Evolutionary conservation across 2,888 invertebrate species (phyloP), one percentile per base, ranked within the genome.

Genomic region (Drosophila barbarae): DNA sequence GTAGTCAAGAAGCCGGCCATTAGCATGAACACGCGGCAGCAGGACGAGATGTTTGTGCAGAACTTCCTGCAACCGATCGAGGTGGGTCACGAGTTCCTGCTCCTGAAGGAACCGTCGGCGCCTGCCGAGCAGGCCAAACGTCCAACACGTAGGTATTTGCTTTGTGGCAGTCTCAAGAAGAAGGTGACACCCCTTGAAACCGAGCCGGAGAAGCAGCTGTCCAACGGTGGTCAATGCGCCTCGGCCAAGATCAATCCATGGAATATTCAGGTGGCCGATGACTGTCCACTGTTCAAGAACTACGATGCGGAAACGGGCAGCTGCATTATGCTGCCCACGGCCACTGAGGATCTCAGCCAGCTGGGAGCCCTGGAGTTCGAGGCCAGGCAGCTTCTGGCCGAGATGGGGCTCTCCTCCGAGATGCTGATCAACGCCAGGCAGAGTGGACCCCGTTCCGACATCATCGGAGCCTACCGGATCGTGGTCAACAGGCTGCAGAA

Each of bases 381-480:
- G 80, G 91, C 92, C 0, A 86, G 92, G 7, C 89, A 90, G 66
- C 88, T 91, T 55, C 87, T 93, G 44, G 86, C 90, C 53, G 90
- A 91, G 26, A 88, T 93, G 38, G 94, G 94, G 1, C 92, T 94
- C 36, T 91, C 90, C 13, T 89, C 91, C 0, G 91, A 91, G 59
- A 92, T 92, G 90, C 87, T 94, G 44, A 89, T 90, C 53, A 90
- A 90, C 36, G 90, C 92, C 21, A 88, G 90, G 21, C 89, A 90
- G 39, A 91, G 91, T 69, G 93, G 93, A 32, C 92, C 93, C 2
- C 90, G 92, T 51, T 93, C 92, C 75, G 91, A 93, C 70, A 90
- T 94, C 36, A 93, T 93, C 47, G 94, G 94, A 10, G 92, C 93
- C 47, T 95, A 94, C 87, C 90, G 94, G 42, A 94, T 95, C 64